phyloP scores from a whole-genome alignment of 1,140 invertebrate species.

The Neodiprion pinetum region DNA sequence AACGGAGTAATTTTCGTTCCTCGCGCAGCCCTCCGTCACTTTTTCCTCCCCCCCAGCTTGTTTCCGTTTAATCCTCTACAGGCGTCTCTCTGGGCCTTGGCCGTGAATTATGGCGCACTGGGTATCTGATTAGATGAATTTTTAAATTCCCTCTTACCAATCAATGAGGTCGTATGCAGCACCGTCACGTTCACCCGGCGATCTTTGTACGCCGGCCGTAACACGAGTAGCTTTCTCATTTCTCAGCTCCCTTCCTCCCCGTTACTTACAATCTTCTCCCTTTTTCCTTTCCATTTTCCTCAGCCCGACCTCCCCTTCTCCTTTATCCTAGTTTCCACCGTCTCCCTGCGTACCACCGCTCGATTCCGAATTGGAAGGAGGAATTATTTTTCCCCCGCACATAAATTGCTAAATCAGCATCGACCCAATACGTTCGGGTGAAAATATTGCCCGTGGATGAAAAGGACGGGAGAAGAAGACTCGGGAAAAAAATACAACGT shows the following conservation, averaged over 20 bases:
- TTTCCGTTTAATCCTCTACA: too few species aligned
- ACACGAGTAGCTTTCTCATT: too few species aligned
- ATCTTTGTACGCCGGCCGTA: background rate
- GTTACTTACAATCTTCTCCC: too few species aligned
- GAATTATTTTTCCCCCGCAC: background rate
- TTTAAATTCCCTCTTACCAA: background rate
- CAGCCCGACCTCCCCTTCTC: background rate
- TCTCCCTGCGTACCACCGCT: background rate
- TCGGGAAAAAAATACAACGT: too few species aligned
- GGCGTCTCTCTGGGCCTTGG: too few species aligned
- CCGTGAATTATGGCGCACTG: background rate
- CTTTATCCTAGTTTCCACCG: background rate
- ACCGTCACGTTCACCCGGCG: background rate
- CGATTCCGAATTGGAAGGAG: background rate
- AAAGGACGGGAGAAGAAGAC: background rate
- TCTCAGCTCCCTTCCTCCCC: too few species aligned
- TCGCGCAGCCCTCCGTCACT: too few species aligned
- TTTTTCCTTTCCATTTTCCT: too few species aligned
- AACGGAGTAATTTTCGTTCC: too few species aligned
- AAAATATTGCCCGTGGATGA: background rate
- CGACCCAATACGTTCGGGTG: conserved; percentile 4
- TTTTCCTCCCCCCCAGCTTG: too few species aligned
- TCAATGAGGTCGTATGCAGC: conserved; percentile 5
- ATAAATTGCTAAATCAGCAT: conserved; percentile 5
- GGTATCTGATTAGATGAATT: background rate